These are phyloP conservation scores for Drosophila trichaetosa DNA, from an alignment of 2,888 invertebrate genomes.

Conservation along the genomic window DNA sequence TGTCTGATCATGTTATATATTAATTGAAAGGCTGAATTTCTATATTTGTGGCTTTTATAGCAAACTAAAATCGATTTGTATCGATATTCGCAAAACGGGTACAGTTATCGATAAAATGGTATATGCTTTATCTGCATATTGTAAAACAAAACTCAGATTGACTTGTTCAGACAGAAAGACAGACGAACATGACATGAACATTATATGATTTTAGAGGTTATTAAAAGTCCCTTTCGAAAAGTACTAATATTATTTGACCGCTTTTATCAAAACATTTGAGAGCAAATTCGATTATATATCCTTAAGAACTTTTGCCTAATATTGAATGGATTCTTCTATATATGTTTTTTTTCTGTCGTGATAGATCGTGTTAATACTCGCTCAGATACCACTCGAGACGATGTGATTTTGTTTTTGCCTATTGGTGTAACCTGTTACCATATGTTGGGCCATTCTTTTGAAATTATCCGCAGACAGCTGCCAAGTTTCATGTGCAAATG, in stretches of 20 bases:
- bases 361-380: background rate
- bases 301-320: background rate
- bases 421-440: conserved; percentile 59
- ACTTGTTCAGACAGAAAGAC: no score
- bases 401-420: background rate
- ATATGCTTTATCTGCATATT: background rate
- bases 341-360: background rate
- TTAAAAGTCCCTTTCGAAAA: background rate
- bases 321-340: background rate
- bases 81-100: no score
- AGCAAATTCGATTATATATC: background rate
- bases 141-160: background rate
- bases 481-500: conserved; percentile 72
- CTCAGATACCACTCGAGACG: background rate
- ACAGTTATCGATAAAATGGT: no score
- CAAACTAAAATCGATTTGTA: no score
- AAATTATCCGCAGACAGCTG: conserved; percentile 64
- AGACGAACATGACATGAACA: no score
- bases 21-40: no score
- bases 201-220: background rate
- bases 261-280: background rate
- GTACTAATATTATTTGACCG: background rate
- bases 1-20: no score
- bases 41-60: no score
- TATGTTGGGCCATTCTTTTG: conserved; percentile 44